Base-by-base conservation (phyloP, 2,888 invertebrate species). In the Scaptodrosophila latifasciaeformis region DNA sequence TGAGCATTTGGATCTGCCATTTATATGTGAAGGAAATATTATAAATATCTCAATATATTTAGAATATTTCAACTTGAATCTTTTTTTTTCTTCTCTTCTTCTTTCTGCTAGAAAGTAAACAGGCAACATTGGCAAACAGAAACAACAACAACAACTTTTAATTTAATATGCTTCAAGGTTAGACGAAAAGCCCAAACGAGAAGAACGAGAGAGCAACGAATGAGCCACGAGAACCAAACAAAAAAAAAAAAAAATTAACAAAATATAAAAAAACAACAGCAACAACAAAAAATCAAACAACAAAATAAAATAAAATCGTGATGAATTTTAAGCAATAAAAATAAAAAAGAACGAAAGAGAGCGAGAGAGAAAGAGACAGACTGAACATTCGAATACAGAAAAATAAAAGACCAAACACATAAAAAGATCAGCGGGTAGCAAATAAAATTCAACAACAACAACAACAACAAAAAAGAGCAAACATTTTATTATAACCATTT, bases 81-180 rank as follows among this genome's bases (percentile, higher is more conserved):
- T 40, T n/a, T 40, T 43, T 35, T 18, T 44, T 44, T 40, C 47
- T n/a, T 39, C 47, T 2, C 31, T 37, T 24, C 54, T 42, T 48
- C 47, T 43, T 60, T 3, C 7, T 24, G 24, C 7, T 24, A 7
- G 24, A 24, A 24, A 24, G 24, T 24, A 24, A 31, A 31, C 31
- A 37, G 17, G 17, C 15, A 37, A 37, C 24, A 24, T 5, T 7
- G 24, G 24, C 24, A 7, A 7, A 7, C 24, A 24, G 24, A 3
- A 24, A 30, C 10, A 17, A 55, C 54, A 24, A 30, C 10, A 17
- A 55, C 54, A 59, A 49, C 57, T 50, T 54, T 63, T 58, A 70
- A 70, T 74, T 62, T 60, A 77, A 75, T 75, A 75, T 74, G 75
- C 80, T 60, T 78, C 76, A 76, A 76, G 76, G 76, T 76, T 76